Percentiles rank a stretch among this genome's conserved stretches.
These are phyloP conservation scores for Acronicta aceris DNA, from an alignment of 2,888 invertebrate genomes.

Conservation along the genomic window DNA sequence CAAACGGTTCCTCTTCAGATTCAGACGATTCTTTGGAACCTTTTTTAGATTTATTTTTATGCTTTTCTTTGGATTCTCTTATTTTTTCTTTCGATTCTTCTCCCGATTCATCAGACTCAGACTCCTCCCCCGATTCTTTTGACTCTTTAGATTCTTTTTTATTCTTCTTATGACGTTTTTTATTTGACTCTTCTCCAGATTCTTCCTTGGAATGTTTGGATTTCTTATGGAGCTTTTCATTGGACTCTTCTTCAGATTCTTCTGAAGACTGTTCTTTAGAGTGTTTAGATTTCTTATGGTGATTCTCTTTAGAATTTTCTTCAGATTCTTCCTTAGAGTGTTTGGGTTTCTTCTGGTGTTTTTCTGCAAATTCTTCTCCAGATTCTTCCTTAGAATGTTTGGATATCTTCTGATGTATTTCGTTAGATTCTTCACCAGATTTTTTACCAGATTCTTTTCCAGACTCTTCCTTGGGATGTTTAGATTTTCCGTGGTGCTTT, in stretches of 20 bases:
- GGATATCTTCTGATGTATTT: neutral
- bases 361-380: slow-evolving; percentile 30
- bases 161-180: slow-evolving; percentile 7
- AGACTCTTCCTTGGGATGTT: neutral
- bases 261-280: slow-evolving; percentile 27
- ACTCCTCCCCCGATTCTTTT: slow-evolving; percentile 5
- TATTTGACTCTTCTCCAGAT: slow-evolving; percentile 29
- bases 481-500: neutral
- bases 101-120: slow-evolving; percentile 17
- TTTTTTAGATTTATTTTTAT: slow-evolving; percentile 8
- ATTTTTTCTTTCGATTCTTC: slow-evolving; percentile 17
- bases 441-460: slow-evolving; percentile 26
- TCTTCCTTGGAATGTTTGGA: slow-evolving; percentile 2
- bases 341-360: slow-evolving; percentile 1
- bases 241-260: slow-evolving; percentile 15
- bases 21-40: slow-evolving; percentile 15
- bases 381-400: slow-evolving; percentile 7
- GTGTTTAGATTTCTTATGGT: neutral
- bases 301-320: neutral
- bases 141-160: slow-evolving; percentile 15
- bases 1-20: slow-evolving; percentile 15
- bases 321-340: slow-evolving; percentile 3
- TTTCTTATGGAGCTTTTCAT: neutral
- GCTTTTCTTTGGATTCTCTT: slow-evolving; percentile 8
- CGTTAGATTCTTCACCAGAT: slow-evolving; percentile 1